Evolutionary conservation across 1,140 invertebrate species (phyloP).

Genomic region (Camponotus pennsylvanicus): DNA sequence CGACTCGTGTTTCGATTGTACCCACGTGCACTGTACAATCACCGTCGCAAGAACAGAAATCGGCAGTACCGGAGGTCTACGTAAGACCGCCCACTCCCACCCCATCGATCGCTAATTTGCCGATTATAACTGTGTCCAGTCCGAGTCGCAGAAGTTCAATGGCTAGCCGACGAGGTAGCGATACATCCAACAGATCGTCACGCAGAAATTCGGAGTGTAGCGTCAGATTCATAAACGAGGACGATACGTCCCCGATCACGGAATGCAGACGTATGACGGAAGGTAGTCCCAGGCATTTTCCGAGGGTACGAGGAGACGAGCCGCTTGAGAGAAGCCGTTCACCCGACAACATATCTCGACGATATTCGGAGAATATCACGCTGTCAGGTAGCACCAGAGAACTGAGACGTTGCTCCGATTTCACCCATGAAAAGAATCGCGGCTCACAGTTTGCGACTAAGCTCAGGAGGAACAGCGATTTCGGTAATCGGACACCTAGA

Average conservation of each 20-base stretch:
- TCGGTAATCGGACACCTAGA: constrained; percentile 80
- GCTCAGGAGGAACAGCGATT: constrained; percentile 83
- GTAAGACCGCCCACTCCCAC: constrained; percentile 84
- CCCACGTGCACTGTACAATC: constrained; percentile 21
- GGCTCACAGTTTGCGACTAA: constrained; percentile 83
- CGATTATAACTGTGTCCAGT: constrained; percentile 83
- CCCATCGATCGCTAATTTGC: constrained; percentile 79
- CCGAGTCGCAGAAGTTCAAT: constrained; percentile 82
- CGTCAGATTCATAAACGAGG: constrained; percentile 78
- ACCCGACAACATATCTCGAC: constrained; percentile 73
- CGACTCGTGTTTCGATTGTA: background rate
- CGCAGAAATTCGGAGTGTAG: constrained; percentile 81
- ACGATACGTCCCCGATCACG: constrained; percentile 26
- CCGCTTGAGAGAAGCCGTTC: constrained; percentile 63
- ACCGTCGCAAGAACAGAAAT: constrained; percentile 50
- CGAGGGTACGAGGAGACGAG: constrained; percentile 34
- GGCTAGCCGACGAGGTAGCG: constrained; percentile 81
- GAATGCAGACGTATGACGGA: constrained; percentile 66
- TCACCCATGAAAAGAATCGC: constrained; percentile 82
- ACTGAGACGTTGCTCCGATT: constrained; percentile 81
- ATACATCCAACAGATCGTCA: constrained; percentile 78
- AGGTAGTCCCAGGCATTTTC: constrained; percentile 61
- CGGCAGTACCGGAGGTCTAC: constrained; percentile 83
- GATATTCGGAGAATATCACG: constrained; percentile 80
- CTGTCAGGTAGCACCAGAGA: constrained; percentile 78